Evolutionary conservation across 2,888 invertebrate species (phyloP).

Genomic region (Linhomoeus sp.): DNA sequence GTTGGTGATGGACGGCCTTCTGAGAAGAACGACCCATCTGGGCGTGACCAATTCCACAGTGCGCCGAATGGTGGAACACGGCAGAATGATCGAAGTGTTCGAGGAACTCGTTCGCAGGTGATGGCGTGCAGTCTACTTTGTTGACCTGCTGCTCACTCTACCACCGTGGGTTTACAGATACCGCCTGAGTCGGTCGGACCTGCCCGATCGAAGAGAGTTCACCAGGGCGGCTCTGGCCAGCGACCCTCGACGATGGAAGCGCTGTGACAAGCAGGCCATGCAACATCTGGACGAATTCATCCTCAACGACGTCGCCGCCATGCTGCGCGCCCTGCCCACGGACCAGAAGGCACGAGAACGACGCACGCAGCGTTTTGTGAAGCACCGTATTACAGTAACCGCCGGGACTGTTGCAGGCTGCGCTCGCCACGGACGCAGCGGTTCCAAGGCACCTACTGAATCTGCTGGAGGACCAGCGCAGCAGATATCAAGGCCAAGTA

Average conservation of each 20-base stretch:
- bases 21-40: not conserved
- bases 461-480: no score
- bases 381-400: no score
- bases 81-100: not conserved
- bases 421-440: no score
- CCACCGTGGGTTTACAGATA: no score
- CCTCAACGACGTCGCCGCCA: not conserved
- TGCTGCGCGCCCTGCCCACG: not conserved
- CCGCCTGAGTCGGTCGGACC: not conserved
- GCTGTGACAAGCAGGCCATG: not conserved
- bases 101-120: no score
- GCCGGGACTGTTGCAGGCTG: no score
- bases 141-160: no score
- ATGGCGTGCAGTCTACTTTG: no score
- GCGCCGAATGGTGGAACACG: not conserved
- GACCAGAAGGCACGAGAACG: not conserved
- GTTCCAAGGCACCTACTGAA: no score
- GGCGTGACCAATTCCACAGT: not conserved
- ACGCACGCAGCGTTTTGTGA: no score
- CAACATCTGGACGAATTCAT: slow-evolving; percentile 1
- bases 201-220: not conserved
- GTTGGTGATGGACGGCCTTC: not conserved
- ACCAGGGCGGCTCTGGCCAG: not conserved
- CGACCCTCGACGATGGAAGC: not conserved
- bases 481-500: no score